phyloP scores from a whole-genome alignment of 2,113 vertebrate species.

The Notarius quadriscutis region DNA sequence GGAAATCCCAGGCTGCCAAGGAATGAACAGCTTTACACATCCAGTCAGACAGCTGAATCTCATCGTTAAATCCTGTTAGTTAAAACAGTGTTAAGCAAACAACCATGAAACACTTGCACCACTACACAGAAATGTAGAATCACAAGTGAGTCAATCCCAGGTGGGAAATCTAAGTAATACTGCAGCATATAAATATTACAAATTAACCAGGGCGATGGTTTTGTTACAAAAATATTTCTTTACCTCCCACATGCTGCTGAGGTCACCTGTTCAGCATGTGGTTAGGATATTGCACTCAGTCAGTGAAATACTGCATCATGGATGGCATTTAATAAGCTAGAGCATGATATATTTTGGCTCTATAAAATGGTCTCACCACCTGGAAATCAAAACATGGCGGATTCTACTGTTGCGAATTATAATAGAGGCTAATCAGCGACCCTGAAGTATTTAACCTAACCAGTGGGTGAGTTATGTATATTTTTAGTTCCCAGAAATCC shows the following conservation, averaged over 20 bases:
- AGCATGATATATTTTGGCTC: background rate
- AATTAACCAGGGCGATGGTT: background rate
- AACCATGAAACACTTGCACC: background rate
- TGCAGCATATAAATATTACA: background rate
- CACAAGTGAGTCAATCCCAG: background rate
- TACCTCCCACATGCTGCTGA: background rate
- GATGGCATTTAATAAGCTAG: background rate
- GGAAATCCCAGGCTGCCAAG: background rate
- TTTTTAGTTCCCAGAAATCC: background rate
- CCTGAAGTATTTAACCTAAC: background rate
- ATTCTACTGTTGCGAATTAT: background rate
- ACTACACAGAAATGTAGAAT: background rate
- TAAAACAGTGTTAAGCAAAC: background rate
- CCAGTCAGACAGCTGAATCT: background rate
- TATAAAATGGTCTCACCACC: background rate
- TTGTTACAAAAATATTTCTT: background rate
- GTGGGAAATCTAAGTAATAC: background rate
- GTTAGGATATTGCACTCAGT: background rate
- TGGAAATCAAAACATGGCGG: background rate
- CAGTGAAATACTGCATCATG: background rate
- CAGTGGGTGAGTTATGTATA: background rate
- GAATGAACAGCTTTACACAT: background rate
- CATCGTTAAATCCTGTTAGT: background rate
- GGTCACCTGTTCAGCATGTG: background rate
- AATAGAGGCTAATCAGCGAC: background rate